Evolutionary conservation across 2,113 vertebrate species (phyloP).

Genomic region (Cochlearius cochlearius): DNA sequence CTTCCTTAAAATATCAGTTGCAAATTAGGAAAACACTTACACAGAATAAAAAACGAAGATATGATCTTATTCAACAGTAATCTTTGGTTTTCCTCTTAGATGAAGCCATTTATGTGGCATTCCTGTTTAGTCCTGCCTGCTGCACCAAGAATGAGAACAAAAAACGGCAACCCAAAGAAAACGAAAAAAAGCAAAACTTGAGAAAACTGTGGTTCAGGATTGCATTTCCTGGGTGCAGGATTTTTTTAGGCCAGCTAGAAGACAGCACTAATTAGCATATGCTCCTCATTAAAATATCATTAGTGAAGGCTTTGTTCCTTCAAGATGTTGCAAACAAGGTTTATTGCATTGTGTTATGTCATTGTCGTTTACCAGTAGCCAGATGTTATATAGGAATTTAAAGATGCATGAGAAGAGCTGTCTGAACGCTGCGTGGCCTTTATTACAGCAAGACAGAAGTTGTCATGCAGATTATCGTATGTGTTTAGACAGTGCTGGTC

Average conservation of each 20-base stretch:
- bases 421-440: neutral
- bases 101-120: neutral
- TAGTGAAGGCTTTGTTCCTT: constrained; percentile 70
- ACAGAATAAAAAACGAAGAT: neutral
- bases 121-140: neutral
- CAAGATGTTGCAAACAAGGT: constrained; percentile 43
- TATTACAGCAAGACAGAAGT: neutral
- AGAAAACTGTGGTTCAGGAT: neutral
- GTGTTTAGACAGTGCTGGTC: neutral
- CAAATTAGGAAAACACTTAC: constrained; percentile 4
- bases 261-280: constrained; percentile 67
- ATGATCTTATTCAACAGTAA: neutral
- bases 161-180: neutral
- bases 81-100: neutral
- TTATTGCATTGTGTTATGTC: constrained; percentile 43
- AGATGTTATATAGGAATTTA: constrained; percentile 1
- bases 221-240: neutral
- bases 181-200: neutral
- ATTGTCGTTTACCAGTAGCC: constrained; percentile 36
- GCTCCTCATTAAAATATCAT: constrained; percentile 74
- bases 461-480: neutral
- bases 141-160: neutral
- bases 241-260: constrained; percentile 40
- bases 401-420: neutral
- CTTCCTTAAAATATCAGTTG: neutral